Evolutionary conservation across 2,888 invertebrate species (phyloP), one percentile per base, ranked within the genome.

Genomic region (Timandra comae): DNA sequence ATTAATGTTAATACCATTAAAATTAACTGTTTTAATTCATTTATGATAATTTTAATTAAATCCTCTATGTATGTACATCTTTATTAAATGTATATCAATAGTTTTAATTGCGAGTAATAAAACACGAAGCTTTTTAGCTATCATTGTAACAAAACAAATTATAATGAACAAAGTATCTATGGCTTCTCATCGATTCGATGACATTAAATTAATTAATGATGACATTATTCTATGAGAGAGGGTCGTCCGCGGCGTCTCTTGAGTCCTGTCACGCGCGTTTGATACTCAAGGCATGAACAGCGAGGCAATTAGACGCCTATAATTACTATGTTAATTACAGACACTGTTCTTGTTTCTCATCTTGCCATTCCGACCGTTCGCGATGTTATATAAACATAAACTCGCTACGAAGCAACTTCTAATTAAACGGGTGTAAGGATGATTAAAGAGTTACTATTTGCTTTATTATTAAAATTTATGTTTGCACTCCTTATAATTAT

Each of bases 291-390:
- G 65, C 80, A 76, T 73, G 78, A 77, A 75, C 75, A 69, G 69
- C 68, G 67, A 71, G 71, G 73, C 79, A 81, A 80, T 81, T 81
- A 81, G 72, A 75, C 72, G 76, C 69, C 79, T 80, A 78, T 81
- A 81, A 82, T 82, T 79, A 78, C 78, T 66, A 78, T 78, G 81
- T 79, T 82, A 81, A 81, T 82, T 81, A 77, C 77, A 76, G 74
- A 65, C 75, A 68, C 56, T 62, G 74, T 66, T 73, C 77, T 67
- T 75, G 77, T 72, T 74, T 72, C 77, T 68, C 77, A 67, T 74
- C 74, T 70, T 63, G 68, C 69, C 58, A 68, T 71, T 70, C 66
- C 64, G 51, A 67, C 68, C 67, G 68, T 65, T 68, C 65, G 67
- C 64, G 10, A 24, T 70, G 73, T 71, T 76, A 72, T 74, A 67